Base-by-base conservation (phyloP, 2,797 vertebrate species). In the Protosalanx chinensis region DNA sequence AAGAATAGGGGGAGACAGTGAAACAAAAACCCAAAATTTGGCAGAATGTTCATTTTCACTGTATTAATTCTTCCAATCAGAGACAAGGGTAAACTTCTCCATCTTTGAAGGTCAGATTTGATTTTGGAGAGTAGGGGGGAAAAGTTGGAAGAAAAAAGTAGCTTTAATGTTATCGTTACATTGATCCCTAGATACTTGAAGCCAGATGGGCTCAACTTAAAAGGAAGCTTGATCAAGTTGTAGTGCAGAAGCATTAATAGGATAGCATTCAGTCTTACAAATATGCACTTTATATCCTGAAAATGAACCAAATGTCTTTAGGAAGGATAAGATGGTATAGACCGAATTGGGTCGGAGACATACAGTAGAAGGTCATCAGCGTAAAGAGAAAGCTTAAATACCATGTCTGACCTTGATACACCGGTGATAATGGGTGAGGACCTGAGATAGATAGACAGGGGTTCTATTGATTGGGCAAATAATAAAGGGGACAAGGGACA, bases 231-330 rank as follows among this genome's bases (percentile, higher is more conserved):
- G 49, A 1, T 20, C n/a, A 30, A 66, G 51, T 5, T 56, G 20
- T 5, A 20, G 49, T 6, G 16, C 63, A 6, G 20, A 1, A 18
- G 30, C 29, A 27, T 73, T 62, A 7, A 73, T 29, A 23, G 59
- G 58, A 10, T 62, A 62, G 5, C 59, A 37, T 62, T 68, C 2
- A 63, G 56, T 63, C 58, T 68, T 62, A 23, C 16, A 37, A 16
- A 73, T 3, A 10, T 67, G 67, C 1, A 73, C n/a, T 10, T 68
- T 73, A 6, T 73, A 73, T 1, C 72, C 58, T 33, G 66, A 62
- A 5, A 73, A 6, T 12, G n/a, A 5, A 5, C 57, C 13, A 58
- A 68, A 73, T 20, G 49, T 8, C 2, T 41, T 3, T 3, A 68
- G 8, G 4, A 68, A 30, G 1, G 51, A 13, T 18, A 69, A 10